Conservation (phyloP, 2,888 invertebrate genomes). For the Coelinius sp. region DNA sequence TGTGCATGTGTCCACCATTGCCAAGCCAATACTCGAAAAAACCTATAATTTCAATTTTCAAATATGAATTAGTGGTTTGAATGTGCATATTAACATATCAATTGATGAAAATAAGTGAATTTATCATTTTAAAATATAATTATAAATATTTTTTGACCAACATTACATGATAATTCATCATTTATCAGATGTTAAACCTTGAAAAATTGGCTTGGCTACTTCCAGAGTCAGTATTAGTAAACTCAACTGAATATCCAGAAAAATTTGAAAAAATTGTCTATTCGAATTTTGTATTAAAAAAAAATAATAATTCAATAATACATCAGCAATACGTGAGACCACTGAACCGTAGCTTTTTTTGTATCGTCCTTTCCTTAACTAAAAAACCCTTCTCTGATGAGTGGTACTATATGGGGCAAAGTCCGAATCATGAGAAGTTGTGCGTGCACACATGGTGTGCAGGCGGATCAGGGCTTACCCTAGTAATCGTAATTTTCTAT, state of each 20-base stretch:
- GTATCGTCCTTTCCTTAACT: too few species aligned
- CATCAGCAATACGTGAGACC: slow-evolving; percentile 51
- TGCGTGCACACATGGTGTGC: too few species aligned
- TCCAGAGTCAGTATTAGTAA: slow-evolving; percentile 63
- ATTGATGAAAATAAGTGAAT: slow-evolving; percentile 48
- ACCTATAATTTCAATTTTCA: background rate
- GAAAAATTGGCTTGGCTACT: slow-evolving; percentile 63
- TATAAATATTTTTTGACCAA: slow-evolving; percentile 5
- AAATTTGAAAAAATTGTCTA: slow-evolving; percentile 34
- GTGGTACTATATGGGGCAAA: too few species aligned
- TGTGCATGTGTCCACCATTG: slow-evolving; percentile 54
- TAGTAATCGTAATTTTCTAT: slow-evolving; percentile 56
- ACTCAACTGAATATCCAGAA: slow-evolving; percentile 35
- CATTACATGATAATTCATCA: slow-evolving; percentile 12
- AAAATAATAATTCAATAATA: slow-evolving; percentile 1
- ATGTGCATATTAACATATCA: slow-evolving; percentile 57
- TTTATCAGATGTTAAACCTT: slow-evolving; percentile 7
- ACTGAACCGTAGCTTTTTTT: slow-evolving; percentile 55
- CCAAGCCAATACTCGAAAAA: slow-evolving; percentile 56
- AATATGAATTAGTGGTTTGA: slow-evolving; percentile 4
- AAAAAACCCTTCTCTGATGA: too few species aligned
- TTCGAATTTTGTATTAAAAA: slow-evolving; percentile 53
- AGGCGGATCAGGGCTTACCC: too few species aligned
- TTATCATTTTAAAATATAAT: slow-evolving; percentile 1
- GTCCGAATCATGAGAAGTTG: too few species aligned